phyloP scores from a whole-genome alignment of 2,797 vertebrate genomes.

The Phoxinus dragarum region DNA sequence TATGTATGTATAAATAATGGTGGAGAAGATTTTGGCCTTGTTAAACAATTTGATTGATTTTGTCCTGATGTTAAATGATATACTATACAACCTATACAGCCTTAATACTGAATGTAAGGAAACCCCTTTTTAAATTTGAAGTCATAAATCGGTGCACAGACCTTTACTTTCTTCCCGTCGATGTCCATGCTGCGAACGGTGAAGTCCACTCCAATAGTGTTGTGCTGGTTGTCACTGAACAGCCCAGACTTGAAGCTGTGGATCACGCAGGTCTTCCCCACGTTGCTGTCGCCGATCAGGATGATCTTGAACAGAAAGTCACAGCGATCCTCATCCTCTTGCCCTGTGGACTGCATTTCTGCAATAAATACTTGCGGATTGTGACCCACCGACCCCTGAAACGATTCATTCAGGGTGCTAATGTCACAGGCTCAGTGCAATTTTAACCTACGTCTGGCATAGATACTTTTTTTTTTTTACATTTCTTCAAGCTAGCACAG shows the following conservation, averaged over 20 bases:
- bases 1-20: no score
- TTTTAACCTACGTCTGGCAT: neutral
- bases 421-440: neutral
- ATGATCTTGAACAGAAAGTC: conserved; percentile 97
- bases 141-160: conserved; percentile 57
- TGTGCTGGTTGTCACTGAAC: conserved; percentile 88
- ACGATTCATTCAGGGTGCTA: neutral
- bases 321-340: conserved; percentile 83
- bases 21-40: no score
- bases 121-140: neutral
- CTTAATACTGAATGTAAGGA: neutral
- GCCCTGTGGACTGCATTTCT: conserved; percentile 78
- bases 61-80: no score
- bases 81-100: neutral
- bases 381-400: neutral
- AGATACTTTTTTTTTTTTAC: no score
- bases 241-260: conserved; percentile 91
- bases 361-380: conserved; percentile 20
- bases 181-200: conserved; percentile 90
- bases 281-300: conserved; percentile 93
- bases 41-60: no score
- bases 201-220: conserved; percentile 97
- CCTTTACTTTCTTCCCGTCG: conserved; percentile 93
- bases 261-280: conserved; percentile 95
- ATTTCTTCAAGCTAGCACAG: neutral